These are phyloP conservation scores for Scaptodrosophila latifasciaeformis DNA, from an alignment of 2,888 invertebrate genomes.

Conservation along the genomic window DNA sequence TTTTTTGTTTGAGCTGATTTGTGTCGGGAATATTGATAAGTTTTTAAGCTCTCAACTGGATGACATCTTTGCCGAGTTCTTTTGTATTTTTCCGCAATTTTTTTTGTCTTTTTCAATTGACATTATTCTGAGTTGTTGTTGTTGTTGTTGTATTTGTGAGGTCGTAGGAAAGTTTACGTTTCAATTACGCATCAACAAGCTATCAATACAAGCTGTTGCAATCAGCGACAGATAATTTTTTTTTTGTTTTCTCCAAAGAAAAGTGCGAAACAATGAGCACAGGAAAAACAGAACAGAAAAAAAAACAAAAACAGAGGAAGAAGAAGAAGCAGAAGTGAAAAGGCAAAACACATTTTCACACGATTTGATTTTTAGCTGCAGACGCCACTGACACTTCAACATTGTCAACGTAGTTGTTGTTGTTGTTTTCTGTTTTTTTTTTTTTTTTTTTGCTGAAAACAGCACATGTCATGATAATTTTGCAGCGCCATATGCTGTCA, in stretches of 20 bases:
- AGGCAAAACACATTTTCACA: slow-evolving; percentile 47
- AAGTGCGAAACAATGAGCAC: slow-evolving; percentile 35
- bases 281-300: neutral
- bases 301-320: slow-evolving; percentile 14
- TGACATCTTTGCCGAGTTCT: neutral
- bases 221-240: slow-evolving; percentile 57
- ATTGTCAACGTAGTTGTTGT: slow-evolving; percentile 9
- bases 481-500: slow-evolving; percentile 43
- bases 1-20: too few relatives aligned
- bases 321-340: neutral
- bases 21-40: neutral
- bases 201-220: slow-evolving; percentile 68
- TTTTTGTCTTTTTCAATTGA: slow-evolving; percentile 8
- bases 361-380: slow-evolving; percentile 45
- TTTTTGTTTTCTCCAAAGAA: slow-evolving; percentile 17
- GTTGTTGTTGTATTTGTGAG: too few relatives aligned
- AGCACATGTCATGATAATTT: slow-evolving; percentile 46
- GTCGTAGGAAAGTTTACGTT: slow-evolving; percentile 57
- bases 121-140: neutral
- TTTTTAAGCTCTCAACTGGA: too few relatives aligned
- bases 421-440: too few relatives aligned
- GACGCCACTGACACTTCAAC: neutral
- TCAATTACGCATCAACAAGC: slow-evolving; percentile 69
- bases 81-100: neutral
- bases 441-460: slow-evolving; percentile 18